Evolutionary conservation across 2,888 invertebrate species (phyloP).

Genomic region (Phortica okadai): DNA sequence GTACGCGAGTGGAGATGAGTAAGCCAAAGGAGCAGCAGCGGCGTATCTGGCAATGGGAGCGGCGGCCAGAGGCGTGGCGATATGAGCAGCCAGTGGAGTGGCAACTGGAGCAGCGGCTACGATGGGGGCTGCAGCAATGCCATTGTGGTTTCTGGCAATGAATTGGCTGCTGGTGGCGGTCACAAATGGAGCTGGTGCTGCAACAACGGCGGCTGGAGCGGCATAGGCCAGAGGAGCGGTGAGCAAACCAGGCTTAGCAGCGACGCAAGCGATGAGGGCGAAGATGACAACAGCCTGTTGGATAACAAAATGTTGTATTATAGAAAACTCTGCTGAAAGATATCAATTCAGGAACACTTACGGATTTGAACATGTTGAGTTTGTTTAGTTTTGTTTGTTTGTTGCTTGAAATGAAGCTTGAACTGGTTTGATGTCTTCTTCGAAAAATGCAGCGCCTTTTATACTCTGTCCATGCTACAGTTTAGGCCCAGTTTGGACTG

Average conservation of each 20-base stretch:
- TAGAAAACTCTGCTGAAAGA: slow-evolving; percentile 9
- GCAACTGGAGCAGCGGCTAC: slow-evolving; percentile 52
- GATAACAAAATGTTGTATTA: background rate
- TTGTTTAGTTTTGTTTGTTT: slow-evolving; percentile 6
- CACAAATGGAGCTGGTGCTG: slow-evolving; percentile 62
- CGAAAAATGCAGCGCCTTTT: background rate
- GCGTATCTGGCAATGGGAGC: slow-evolving; percentile 26
- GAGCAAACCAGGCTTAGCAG: slow-evolving; percentile 51
- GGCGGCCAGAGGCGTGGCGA: slow-evolving; percentile 39
- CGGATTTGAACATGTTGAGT: slow-evolving; percentile 56
- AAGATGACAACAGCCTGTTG: slow-evolving; percentile 61
- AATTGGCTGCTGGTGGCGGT: slow-evolving; percentile 68
- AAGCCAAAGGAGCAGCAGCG: slow-evolving; percentile 43
- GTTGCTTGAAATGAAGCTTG: slow-evolving; percentile 56
- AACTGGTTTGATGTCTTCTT: slow-evolving; percentile 37
- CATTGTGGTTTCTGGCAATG: slow-evolving; percentile 64
- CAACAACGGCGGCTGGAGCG: slow-evolving; percentile 45
- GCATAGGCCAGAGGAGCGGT: slow-evolving; percentile 43
- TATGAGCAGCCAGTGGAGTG: slow-evolving; percentile 36
- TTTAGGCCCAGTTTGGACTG: too few species aligned
- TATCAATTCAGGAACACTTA: slow-evolving; percentile 39
- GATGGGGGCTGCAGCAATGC: slow-evolving; percentile 63
- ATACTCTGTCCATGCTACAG: background rate
- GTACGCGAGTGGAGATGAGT: slow-evolving; percentile 42
- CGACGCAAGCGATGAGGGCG: slow-evolving; percentile 57